Evolutionary conservation across 2,113 vertebrate species (phyloP).

Genomic region (Laticauda laticaudata): DNA sequence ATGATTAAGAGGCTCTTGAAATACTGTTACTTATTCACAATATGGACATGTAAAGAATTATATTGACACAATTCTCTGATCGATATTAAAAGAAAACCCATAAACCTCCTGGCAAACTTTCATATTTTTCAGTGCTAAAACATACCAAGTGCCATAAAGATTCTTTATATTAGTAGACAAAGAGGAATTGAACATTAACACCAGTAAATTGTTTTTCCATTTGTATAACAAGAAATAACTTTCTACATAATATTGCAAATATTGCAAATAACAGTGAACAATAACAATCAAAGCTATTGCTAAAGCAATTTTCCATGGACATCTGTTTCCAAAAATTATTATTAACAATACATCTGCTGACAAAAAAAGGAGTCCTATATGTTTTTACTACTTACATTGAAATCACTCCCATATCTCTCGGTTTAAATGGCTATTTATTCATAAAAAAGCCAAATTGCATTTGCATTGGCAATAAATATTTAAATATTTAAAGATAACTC

Average conservation of each 20-base stretch:
- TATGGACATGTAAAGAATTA: rapidly evolving
- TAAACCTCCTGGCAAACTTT: not conserved
- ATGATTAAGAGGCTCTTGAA: not conserved
- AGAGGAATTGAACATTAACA: not conserved
- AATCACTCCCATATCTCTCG: not conserved
- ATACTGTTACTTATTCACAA: not conserved
- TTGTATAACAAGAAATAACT: not conserved
- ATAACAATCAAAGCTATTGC: not conserved
- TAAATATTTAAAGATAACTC: not conserved
- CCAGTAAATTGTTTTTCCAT: not conserved
- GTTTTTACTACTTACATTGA: not conserved
- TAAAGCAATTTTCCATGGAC: not conserved
- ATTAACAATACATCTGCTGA: not conserved
- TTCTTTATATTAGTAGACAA: not conserved
- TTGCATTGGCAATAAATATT: not conserved
- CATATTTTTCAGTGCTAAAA: slow-evolving; percentile 2
- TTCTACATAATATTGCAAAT: not conserved
- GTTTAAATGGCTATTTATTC: not conserved
- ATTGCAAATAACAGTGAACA: not conserved
- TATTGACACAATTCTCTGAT: not conserved
- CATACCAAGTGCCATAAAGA: not conserved
- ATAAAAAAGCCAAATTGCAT: not conserved
- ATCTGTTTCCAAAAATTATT: not conserved
- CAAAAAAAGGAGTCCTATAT: not conserved
- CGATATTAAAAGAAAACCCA: not conserved